Percentiles rank a stretch among this genome's conserved stretches.
Evolutionary conservation across 2,113 vertebrate genomes (phyloP).

Genomic region (Phyllopteryx taeniolatus): DNA sequence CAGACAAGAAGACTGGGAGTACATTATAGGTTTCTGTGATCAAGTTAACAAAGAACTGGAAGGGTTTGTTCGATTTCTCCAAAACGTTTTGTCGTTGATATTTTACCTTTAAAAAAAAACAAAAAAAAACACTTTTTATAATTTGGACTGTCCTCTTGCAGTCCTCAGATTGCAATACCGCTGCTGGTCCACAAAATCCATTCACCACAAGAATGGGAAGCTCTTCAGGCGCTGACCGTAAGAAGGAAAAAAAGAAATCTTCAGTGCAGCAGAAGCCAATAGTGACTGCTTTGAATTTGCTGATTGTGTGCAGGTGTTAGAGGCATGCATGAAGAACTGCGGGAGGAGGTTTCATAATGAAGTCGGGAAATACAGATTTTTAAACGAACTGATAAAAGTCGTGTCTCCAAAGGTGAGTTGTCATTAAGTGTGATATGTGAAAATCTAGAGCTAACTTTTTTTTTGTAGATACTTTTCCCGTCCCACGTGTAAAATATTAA

Average conservation of each 20-base stretch:
- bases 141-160: conserved; percentile 45
- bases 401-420: conserved; percentile 92
- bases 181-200: conserved; percentile 95
- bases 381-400: conserved; percentile 96
- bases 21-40: conserved; percentile 98
- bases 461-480: too few species aligned
- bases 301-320: conserved; percentile 80
- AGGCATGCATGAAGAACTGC: conserved; percentile 98
- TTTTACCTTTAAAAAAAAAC: not conserved
- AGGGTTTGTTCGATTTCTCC: conserved; percentile 73
- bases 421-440: not conserved
- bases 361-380: conserved; percentile 93
- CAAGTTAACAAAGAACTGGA: conserved; percentile 98
- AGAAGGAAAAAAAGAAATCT: conserved; percentile 55
- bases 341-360: conserved; percentile 93
- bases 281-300: not conserved
- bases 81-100: not conserved
- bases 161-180: conserved; percentile 91
- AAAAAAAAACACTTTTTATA: not conserved
- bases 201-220: conserved; percentile 97
- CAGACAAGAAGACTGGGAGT: conserved; percentile 98
- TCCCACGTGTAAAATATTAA: too few species aligned
- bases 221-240: conserved; percentile 93
- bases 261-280: not conserved
- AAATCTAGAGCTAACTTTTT: too few species aligned